Conservation (phyloP, 2,797 vertebrate genomes). For the Apodemus agrarius region DNA sequence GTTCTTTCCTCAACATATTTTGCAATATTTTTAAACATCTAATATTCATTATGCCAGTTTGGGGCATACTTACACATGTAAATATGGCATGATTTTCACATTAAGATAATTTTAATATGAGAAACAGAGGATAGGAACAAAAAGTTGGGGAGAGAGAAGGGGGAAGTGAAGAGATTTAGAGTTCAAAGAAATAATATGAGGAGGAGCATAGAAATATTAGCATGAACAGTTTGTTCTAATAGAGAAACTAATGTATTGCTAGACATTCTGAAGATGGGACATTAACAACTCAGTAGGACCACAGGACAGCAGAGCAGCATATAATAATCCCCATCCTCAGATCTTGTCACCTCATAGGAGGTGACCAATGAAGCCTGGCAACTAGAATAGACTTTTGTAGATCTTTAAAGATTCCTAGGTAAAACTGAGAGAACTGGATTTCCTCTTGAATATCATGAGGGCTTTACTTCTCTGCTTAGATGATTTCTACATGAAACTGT, state of each 20-base stretch:
- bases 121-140: background rate
- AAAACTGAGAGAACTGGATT: background rate
- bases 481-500: background rate
- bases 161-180: background rate
- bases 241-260: background rate
- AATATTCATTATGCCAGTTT: background rate
- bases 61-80: background rate
- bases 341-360: background rate
- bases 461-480: background rate
- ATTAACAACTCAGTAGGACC: background rate
- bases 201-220: background rate
- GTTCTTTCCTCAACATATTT: background rate
- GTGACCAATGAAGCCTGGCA: background rate
- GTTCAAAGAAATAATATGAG: background rate
- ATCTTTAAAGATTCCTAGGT: background rate
- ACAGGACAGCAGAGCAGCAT: background rate
- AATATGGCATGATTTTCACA: background rate
- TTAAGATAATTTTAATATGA: background rate
- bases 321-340: background rate
- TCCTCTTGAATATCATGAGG: background rate
- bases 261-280: background rate
- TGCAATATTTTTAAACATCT: conserved; percentile 20
- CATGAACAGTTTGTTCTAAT: background rate
- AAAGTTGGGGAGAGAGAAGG: rapidly evolving
- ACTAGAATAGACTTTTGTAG: background rate